Evolutionary conservation across 2,113 vertebrate species (phyloP).

Genomic region (Planiliza haematocheilus): DNA sequence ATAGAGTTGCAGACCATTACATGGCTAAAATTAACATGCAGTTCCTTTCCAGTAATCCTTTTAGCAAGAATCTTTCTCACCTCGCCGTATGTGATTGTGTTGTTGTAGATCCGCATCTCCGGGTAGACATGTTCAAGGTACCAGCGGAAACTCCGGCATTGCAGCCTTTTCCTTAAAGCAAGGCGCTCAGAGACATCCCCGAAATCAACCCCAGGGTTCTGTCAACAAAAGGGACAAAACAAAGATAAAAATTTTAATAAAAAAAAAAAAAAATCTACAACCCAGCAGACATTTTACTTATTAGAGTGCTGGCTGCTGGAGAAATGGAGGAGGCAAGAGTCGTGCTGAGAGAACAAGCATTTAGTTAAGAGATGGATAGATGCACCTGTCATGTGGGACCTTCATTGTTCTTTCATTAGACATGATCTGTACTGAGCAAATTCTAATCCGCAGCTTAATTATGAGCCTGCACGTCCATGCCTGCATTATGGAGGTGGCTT

Average conservation of each 20-base stretch:
- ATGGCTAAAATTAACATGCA: not conserved
- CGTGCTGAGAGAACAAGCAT: slow-evolving; percentile 46
- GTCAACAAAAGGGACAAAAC: slow-evolving; percentile 43
- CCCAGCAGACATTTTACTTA: slow-evolving; percentile 25
- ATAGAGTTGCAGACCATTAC: slow-evolving; percentile 22
- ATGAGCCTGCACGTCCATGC: slow-evolving; percentile 68
- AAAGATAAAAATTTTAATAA: not conserved
- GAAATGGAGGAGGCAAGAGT: slow-evolving; percentile 6
- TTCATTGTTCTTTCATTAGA: slow-evolving; percentile 79
- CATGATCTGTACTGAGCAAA: slow-evolving; percentile 68
- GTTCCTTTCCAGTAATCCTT: slow-evolving; percentile 12
- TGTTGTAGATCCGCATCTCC: slow-evolving; percentile 97
- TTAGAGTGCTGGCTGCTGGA: slow-evolving; percentile 15
- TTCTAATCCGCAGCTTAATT: slow-evolving; percentile 81
- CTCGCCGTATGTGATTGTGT: slow-evolving; percentile 98
- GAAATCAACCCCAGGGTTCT: slow-evolving; percentile 98
- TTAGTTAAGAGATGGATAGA: slow-evolving; percentile 56
- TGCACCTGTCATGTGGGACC: slow-evolving; percentile 61
- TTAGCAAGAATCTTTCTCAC: slow-evolving; percentile 76
- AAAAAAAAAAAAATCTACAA: slow-evolving; percentile 13
- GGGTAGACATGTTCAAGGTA: slow-evolving; percentile 98
- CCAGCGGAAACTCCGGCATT: slow-evolving; percentile 96
- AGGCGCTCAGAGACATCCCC: slow-evolving; percentile 95
- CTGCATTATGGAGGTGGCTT: slow-evolving; percentile 54
- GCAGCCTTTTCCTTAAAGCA: slow-evolving; percentile 91